Percentiles rank a stretch among this genome's conserved stretches.
Evolutionary conservation across 2,113 vertebrate genomes (phyloP).

Genomic region (Lates calcarifer): DNA sequence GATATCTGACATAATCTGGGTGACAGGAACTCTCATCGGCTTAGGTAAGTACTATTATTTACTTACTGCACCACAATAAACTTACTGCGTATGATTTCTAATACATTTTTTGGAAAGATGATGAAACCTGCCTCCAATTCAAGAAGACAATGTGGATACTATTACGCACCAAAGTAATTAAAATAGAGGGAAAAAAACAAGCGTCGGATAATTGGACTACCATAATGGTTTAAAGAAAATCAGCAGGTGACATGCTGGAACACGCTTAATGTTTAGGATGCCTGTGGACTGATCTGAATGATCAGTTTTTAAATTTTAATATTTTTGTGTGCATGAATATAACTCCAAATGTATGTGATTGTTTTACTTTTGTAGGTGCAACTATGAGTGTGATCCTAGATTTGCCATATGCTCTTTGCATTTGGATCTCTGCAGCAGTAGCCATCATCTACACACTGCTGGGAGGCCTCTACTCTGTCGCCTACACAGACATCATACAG

Average conservation of each 20-base stretch:
- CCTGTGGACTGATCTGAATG: no score
- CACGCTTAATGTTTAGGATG: no score
- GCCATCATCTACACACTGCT: constrained; percentile 75
- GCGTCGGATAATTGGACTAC: no score
- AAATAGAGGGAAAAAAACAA: no score
- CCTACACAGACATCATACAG: constrained; percentile 75
- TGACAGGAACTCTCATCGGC: constrained; percentile 65
- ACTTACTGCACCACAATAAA: background rate
- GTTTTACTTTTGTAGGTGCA: constrained; percentile 55
- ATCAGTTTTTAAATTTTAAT: background rate
- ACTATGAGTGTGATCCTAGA: constrained; percentile 70
- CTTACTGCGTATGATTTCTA: background rate
- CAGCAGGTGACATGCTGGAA: no score
- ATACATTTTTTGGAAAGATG: background rate
- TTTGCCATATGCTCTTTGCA: constrained; percentile 58
- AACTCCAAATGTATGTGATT: background rate
- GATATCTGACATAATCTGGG: constrained; percentile 68
- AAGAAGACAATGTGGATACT: no score
- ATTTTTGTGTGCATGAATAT: background rate
- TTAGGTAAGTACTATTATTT: constrained; percentile 54
- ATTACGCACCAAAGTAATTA: no score
- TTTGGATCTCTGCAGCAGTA: constrained; percentile 73
- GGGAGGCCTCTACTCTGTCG: constrained; percentile 78
- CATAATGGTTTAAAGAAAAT: no score
- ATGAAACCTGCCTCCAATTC: no score